Conservation (phyloP, 2,888 invertebrate genomes). For the Conomelus anceps region DNA sequence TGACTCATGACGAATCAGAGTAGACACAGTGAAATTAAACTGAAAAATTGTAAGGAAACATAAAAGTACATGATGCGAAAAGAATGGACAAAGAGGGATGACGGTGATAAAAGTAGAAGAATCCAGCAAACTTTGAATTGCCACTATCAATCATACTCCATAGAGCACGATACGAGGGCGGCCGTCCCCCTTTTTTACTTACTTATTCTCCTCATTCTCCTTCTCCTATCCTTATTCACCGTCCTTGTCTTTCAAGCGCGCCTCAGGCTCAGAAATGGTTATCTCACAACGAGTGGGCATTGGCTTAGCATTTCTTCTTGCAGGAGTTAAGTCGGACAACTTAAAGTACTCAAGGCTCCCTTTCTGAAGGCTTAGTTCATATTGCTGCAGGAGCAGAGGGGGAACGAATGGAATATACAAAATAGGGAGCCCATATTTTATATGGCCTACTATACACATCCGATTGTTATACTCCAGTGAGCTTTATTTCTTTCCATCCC, state of each 20-base stretch:
- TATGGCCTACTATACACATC: neutral
- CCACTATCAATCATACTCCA: neutral
- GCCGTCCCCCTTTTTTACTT: neutral
- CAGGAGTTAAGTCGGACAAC: neutral
- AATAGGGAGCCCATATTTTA: neutral
- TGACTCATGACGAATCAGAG: neutral
- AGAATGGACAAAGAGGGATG: neutral
- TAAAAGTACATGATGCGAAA: neutral
- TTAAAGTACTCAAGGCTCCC: neutral
- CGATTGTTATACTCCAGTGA: neutral
- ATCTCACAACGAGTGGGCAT: neutral
- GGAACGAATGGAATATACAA: neutral
- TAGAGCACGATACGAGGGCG: neutral
- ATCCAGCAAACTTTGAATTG: neutral
- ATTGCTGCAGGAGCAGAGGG: neutral
- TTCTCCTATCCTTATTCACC: neutral
- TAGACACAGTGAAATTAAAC: neutral
- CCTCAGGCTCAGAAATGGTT: neutral
- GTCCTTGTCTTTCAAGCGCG: neutral
- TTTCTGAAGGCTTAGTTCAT: neutral
- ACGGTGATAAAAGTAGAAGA: neutral
- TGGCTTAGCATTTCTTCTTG: neutral
- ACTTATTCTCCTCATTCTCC: neutral
- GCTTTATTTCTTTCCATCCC: neutral
- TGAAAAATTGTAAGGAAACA: neutral